phyloP scores from a whole-genome alignment of 2,797 vertebrate species.

The Orientallactaga sibirica region DNA sequence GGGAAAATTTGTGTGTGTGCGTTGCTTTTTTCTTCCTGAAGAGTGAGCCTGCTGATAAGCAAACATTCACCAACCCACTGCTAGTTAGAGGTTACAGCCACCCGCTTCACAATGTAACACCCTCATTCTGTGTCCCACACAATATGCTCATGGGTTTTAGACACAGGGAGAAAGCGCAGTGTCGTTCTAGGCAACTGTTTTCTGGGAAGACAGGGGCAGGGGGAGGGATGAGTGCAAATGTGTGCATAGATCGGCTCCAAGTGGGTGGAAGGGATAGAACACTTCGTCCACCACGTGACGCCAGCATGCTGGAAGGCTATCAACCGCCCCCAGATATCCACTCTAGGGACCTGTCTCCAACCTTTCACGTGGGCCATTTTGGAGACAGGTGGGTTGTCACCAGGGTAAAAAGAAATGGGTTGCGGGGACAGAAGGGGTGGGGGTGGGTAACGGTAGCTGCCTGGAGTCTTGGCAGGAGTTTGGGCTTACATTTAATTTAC shows the following conservation, averaged over 20 bases:
- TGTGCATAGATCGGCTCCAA: rapidly evolving
- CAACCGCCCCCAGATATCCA: not conserved
- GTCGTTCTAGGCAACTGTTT: not conserved
- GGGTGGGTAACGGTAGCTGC: not conserved
- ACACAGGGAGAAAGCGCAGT: not conserved
- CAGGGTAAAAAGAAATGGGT: not conserved
- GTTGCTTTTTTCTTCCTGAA: not conserved
- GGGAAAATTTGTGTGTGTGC: no score
- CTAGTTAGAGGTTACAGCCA: not conserved
- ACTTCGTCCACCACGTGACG: not conserved
- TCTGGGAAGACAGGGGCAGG: not conserved
- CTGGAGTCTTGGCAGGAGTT: conserved; percentile 3
- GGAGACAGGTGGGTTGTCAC: conserved; percentile 7
- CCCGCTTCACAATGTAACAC: not conserved
- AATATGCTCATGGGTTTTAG: not conserved
- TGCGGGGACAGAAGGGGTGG: conserved; percentile 62
- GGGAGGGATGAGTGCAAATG: not conserved
- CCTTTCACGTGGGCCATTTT: not conserved
- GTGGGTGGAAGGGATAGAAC: not conserved
- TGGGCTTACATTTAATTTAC: not conserved
- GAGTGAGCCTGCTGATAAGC: not conserved
- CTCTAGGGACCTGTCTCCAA: not conserved
- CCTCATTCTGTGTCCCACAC: not conserved
- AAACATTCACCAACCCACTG: not conserved
- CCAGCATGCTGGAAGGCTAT: not conserved